Conservation (phyloP, 2,888 invertebrate genomes). For the Scelioninae gen. 1 region DNA sequence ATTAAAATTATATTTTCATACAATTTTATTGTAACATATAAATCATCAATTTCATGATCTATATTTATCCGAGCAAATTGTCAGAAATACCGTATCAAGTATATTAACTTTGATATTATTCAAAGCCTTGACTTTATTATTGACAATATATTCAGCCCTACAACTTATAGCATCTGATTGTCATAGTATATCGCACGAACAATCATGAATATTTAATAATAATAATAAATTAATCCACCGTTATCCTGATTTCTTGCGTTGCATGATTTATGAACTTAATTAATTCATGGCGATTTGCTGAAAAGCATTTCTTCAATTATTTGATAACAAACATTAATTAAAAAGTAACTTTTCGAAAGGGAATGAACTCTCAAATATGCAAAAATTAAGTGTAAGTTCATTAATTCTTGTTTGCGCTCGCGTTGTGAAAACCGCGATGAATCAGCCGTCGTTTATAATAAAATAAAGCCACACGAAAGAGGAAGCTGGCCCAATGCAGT, state of each 20-base stretch:
- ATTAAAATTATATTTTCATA: no score
- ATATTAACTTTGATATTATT: no score
- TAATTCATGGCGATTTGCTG: no score
- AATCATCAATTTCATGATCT: no score
- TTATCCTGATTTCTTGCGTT: no score
- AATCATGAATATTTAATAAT: not conserved
- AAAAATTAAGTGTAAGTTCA: slow-evolving; percentile 27
- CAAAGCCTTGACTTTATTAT: slow-evolving; percentile 4
- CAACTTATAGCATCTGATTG: not conserved
- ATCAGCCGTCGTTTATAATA: slow-evolving; percentile 63
- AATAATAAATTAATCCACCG: no score
- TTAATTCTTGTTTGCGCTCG: slow-evolving; percentile 40
- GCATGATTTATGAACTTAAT: no score
- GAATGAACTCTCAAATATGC: not conserved
- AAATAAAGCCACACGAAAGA: slow-evolving; percentile 68
- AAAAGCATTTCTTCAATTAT: not conserved
- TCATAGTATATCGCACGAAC: not conserved
- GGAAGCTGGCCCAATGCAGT: slow-evolving; percentile 60
- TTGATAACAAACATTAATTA: not conserved
- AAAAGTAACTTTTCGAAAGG: not conserved
- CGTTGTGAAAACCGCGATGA: slow-evolving; percentile 22
- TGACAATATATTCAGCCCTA: not conserved
- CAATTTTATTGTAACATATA: no score
- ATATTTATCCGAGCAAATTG: not conserved
- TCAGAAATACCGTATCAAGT: no score